Conservation (phyloP, 2,113 vertebrate genomes). For the Hoplias malabaricus region DNA sequence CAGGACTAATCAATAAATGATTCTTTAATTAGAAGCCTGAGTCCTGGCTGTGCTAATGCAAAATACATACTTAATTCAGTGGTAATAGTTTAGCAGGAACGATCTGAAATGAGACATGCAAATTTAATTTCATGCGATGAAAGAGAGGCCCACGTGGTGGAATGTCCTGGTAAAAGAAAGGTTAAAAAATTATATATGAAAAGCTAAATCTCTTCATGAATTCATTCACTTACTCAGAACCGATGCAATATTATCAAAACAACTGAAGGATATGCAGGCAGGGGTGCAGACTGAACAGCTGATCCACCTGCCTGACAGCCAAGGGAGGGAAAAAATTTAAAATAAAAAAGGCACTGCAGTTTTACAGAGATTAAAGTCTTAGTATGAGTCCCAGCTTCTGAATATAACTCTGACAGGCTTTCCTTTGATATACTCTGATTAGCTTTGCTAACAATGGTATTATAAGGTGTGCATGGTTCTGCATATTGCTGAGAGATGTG, state of each 20-base stretch:
- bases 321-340: background rate
- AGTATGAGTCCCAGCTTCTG: background rate
- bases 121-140: too few species aligned
- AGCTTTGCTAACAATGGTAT: too few species aligned
- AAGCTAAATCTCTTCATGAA: background rate
- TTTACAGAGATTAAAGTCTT: background rate
- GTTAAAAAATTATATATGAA: background rate
- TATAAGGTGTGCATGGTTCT: too few species aligned
- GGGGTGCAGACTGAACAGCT: background rate
- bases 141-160: background rate
- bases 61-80: slow-evolving; percentile 38
- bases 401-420: too few species aligned
- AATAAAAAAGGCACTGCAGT: too few species aligned
- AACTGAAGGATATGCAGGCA: too few species aligned
- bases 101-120: background rate
- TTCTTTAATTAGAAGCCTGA: slow-evolving; percentile 26
- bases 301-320: background rate
- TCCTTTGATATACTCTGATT: too few species aligned
- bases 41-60: background rate
- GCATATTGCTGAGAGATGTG: too few species aligned
- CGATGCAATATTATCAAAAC: too few species aligned
- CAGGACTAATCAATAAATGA: slow-evolving; percentile 29
- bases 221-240: background rate
- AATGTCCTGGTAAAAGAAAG: background rate
- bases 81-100: slow-evolving; percentile 11